Conservation (phyloP, 2,113 vertebrate species). For the Phodopus roborovskii region DNA sequence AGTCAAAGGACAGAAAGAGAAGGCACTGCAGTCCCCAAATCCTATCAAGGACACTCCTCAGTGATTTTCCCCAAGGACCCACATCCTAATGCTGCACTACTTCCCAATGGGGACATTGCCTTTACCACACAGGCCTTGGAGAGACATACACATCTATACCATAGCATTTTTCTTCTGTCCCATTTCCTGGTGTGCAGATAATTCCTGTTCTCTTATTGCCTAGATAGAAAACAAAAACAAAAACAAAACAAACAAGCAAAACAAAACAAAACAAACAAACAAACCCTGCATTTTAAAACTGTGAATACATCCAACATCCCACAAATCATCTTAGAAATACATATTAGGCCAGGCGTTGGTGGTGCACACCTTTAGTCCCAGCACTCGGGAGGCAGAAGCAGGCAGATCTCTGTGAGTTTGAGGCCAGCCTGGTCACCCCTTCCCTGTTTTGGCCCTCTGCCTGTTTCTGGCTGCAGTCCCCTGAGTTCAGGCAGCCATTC, state of each 20-base stretch:
- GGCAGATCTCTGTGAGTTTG: too few species aligned
- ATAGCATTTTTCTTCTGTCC: background rate
- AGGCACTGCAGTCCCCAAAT: background rate
- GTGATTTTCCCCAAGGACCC: background rate
- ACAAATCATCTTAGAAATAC: background rate
- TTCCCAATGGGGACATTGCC: background rate
- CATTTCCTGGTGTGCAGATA: background rate
- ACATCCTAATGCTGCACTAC: background rate
- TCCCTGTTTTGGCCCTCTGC: background rate
- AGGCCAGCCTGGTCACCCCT: too few species aligned
- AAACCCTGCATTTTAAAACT: background rate
- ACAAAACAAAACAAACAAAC: too few species aligned
- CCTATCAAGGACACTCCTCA: accelerated
- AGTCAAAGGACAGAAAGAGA: background rate
- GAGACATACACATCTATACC: background rate
- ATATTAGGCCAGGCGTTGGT: too few species aligned
- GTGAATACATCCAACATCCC: background rate
- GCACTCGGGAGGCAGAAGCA: too few species aligned
- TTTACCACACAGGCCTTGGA: background rate
- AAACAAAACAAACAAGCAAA: too few species aligned
- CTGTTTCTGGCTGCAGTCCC: background rate
- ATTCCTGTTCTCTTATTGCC: background rate
- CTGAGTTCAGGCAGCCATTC: too few species aligned
- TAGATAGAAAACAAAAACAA: background rate
- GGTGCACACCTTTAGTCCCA: too few species aligned